Base-by-base conservation (phyloP, 2,888 invertebrate species). In the Agonopterix heracliana region DNA sequence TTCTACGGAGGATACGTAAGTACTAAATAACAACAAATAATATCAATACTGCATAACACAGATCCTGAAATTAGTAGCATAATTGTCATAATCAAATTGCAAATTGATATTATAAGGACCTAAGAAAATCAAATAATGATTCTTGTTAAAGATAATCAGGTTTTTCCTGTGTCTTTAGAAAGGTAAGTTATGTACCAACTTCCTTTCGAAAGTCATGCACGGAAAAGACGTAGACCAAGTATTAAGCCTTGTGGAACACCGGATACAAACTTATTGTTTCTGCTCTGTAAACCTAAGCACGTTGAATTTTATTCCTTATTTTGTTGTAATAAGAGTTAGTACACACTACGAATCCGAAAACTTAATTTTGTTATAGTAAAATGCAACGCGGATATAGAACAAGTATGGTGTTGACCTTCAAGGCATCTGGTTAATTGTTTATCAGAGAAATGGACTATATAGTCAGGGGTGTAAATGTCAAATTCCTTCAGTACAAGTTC, bases 361-460 rank as follows among this genome's bases (percentile, higher is more conserved):
- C 26, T 2, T 26, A 26, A 59, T 49, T 47, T 60, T 57, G 64
- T 60, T 52, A 54, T 58, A 59, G 53, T 54, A 60, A 67, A 57
- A 60, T 63, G 65, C 64, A 74, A 84, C 68, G 71, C 86, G 84
- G 84, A 86, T 80, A 64, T 63, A 56, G 74, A 61, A 65, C 57
- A 78, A 73, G 75, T 81, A 78, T 76, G 71, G 71, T 70, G 84
- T 76, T 71, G 65, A 66, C 86, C 86, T 86, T 86, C 81, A 65
- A 65, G 62, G 57, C 61, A 57, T 71, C 69, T 69, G 65, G 63
- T 38, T 38, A 17, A 17, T 17, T 17, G 17, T 3, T 26, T 56
- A 58, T 56, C 59, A 57, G 55, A 49, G 50, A 51, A 53, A 53
- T 54, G 54, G 34, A 46, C 50, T 52, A 48, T 53, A 51, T 46